Percentiles rank a stretch among this genome's conserved stretches.
Evolutionary conservation across 2,113 vertebrate species (phyloP).

Genomic region (Trichechus manatus): DNA sequence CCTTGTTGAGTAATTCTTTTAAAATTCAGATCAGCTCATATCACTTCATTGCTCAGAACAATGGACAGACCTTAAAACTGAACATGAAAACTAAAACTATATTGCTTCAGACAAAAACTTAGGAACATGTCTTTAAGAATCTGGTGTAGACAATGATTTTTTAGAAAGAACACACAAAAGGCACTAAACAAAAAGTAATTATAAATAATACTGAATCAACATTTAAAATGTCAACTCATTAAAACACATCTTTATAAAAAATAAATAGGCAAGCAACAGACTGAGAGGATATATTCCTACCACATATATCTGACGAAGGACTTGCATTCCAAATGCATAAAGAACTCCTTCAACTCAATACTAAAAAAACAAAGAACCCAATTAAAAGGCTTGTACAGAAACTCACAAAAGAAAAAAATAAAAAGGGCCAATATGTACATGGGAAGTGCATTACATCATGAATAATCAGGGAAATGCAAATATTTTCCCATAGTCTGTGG

Average conservation of each 20-base stretch:
- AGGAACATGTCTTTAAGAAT: not conserved
- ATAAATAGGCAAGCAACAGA: not conserved
- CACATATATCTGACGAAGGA: not conserved
- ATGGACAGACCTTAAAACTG: too few relatives aligned
- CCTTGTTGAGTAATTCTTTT: not conserved
- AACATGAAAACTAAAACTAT: not conserved
- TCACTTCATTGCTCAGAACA: not conserved
- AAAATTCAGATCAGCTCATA: not conserved
- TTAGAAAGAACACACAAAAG: not conserved
- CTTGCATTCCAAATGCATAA: too few relatives aligned
- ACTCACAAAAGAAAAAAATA: not conserved
- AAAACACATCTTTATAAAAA: not conserved
- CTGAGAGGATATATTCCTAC: not conserved
- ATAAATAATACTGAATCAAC: not conserved
- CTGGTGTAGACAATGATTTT: not conserved
- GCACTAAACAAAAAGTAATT: not conserved
- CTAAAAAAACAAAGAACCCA: too few relatives aligned
- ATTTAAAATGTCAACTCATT: not conserved
- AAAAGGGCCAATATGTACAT: not conserved
- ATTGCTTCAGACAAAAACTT: not conserved
- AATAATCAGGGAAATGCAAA: not conserved
- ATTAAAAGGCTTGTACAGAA: not conserved
- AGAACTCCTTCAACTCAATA: too few relatives aligned
- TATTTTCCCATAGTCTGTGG: not conserved
- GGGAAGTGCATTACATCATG: not conserved